Base-by-base conservation (phyloP, 2,888 invertebrate genomes). In the Lycia hirtaria region DNA sequence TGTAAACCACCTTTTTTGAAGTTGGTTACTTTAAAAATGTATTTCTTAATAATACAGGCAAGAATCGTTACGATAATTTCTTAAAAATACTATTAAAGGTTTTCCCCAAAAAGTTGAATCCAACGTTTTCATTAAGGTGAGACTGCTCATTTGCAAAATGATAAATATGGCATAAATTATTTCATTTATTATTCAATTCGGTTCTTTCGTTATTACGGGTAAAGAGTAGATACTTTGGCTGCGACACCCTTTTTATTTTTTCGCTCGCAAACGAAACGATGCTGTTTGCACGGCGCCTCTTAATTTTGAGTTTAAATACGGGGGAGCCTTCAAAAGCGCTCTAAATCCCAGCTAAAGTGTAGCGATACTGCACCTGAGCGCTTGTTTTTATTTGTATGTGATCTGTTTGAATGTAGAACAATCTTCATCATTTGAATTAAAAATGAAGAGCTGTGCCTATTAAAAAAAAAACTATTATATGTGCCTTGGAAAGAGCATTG, bases 141-240 rank as follows among this genome's bases (percentile, higher is more conserved):
- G 88, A 75, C 80, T 86, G 86, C 87, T 88, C 91, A 90, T 92
- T 92, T 90, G 91, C 91, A 88, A 91, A 90, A 91, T 92, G 85
- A 92, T 92, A 92, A 92, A 92, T 92, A 91, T 92, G 87, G 88
- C 92, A 92, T 92, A 92, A 92, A 92, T 92, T 92, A 92, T 92
- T 92, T 92, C 92, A 92, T 92, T 92, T 92, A 92, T 83, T 91
- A 92, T 92, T 92, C 92, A 91, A 90, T 92, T 92, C 85, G 73
- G 84, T 91, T 92, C 89, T 90, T 91, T 89, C 83, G 81, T 74
- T 85, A 87, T 85, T 83, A 83, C 76, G 80, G 70, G 76, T 79
- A 83, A 78, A 84, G 83, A 84, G 80, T 71, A 82, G 84, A 79
- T 83, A 85, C 84, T 86, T 87, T 78, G 81, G 68, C 70, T 74